Conservation (phyloP, 2,888 invertebrate species). For the Aphelenchoides bicaudatus region DNA sequence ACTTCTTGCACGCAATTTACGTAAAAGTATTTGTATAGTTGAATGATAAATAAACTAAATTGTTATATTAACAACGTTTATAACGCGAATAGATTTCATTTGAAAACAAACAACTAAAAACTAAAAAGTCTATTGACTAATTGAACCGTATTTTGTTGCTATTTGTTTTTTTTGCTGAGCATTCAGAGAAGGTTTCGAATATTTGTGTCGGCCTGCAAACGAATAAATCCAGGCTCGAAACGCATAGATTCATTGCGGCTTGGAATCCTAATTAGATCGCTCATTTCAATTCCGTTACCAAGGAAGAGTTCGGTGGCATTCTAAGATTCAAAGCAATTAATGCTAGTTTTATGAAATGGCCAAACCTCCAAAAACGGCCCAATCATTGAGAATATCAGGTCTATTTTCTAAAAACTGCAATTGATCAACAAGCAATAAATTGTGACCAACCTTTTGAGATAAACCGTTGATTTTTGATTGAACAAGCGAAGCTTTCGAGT, state of each 20-base stretch:
- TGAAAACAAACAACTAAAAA: too few species aligned
- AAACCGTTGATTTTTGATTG: conserved; percentile 47
- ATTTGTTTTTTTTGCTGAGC: background rate
- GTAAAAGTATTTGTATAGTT: background rate
- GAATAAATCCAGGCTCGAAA: conserved; percentile 29
- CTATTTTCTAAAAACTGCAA: conserved; percentile 45
- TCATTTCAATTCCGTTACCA: conserved; percentile 44
- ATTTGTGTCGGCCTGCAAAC: conserved; percentile 28
- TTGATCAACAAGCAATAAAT: background rate
- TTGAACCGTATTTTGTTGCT: too few species aligned
- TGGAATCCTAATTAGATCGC: conserved; percentile 23
- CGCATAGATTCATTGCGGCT: conserved; percentile 27
- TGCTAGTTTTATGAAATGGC: too few species aligned
- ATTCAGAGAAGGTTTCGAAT: conserved; percentile 19
- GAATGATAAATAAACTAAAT: background rate
- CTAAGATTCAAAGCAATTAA: too few species aligned
- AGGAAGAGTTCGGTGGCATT: conserved; percentile 51
- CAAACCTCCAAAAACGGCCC: conserved; percentile 56
- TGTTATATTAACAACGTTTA: background rate
- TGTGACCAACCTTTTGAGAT: conserved; percentile 46
- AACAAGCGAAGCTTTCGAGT: conserved; percentile 46
- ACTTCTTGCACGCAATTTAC: background rate
- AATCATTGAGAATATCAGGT: conserved; percentile 52
- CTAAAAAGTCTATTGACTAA: too few species aligned
- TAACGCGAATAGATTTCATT: too few species aligned